Percentiles rank a stretch among this genome's conserved stretches.
These are phyloP conservation scores for Gymnocheta viridis DNA, from an alignment of 2,888 invertebrate genomes.

Conservation along the genomic window DNA sequence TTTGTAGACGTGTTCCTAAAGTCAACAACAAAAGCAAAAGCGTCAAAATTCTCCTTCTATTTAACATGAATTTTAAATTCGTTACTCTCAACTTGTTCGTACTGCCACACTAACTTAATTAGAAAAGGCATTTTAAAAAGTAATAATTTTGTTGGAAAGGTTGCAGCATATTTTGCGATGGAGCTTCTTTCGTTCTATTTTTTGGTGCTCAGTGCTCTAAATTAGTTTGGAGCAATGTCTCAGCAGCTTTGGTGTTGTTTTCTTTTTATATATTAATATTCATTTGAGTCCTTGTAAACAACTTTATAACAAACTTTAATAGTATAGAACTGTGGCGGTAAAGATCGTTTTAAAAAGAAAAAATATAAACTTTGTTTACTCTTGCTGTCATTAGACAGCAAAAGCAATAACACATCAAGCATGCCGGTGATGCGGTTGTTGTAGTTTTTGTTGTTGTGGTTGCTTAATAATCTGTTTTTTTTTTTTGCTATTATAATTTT, in stretches of 20 bases:
- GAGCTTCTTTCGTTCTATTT: too few relatives aligned
- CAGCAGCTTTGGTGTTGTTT: too few relatives aligned
- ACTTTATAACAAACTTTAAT: neutral
- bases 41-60: too few relatives aligned
- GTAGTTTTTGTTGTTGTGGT: constrained; percentile 9
- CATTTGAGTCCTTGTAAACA: neutral
- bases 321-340: neutral
- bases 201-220: too few relatives aligned
- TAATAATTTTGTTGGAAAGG: too few relatives aligned
- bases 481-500: constrained; percentile 19
- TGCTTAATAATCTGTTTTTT: neutral
- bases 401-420: constrained; percentile 38
- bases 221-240: too few relatives aligned
- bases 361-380: neutral
- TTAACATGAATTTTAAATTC: too few relatives aligned
- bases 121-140: too few relatives aligned
- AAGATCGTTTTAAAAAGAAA: neutral
- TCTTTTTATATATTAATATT: neutral
- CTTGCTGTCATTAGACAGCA: constrained; percentile 20
- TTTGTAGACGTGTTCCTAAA: neutral
- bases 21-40: neutral
- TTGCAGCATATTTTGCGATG: too few relatives aligned
- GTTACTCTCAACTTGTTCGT: too few relatives aligned
- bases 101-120: too few relatives aligned
- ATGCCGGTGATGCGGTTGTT: constrained; percentile 50